These are phyloP conservation scores for Amphipoea oculea DNA, from an alignment of 2,888 invertebrate genomes.

Conservation along the genomic window DNA sequence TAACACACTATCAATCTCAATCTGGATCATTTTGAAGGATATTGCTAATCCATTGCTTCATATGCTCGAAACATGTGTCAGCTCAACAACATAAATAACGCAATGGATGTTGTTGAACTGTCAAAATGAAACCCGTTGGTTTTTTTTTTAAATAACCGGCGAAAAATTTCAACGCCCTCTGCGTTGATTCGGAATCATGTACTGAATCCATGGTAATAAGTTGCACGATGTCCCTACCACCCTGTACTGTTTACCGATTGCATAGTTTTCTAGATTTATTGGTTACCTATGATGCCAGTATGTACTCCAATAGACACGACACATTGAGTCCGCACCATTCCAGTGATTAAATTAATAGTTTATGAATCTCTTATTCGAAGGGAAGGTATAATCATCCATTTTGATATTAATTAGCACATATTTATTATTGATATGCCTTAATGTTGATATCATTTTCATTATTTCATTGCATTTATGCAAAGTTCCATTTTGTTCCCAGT, in stretches of 20 bases:
- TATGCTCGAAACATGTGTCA: too few relatives aligned
- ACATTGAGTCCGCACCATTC: slow-evolving; percentile 45
- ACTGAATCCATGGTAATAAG: background rate
- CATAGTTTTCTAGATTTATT: slow-evolving; percentile 53
- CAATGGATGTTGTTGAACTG: too few relatives aligned
- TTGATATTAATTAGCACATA: slow-evolving; percentile 19
- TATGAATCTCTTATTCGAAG: slow-evolving; percentile 57
- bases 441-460: slow-evolving; percentile 11
- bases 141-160: too few relatives aligned
- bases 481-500: background rate
- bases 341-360: slow-evolving; percentile 48
- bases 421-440: slow-evolving; percentile 3
- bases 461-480: background rate
- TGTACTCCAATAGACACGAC: slow-evolving; percentile 18
- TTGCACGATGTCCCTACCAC: background rate
- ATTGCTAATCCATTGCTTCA: too few relatives aligned
- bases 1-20: too few relatives aligned
- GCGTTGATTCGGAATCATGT: background rate
- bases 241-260: slow-evolving; percentile 45
- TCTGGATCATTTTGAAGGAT: too few relatives aligned
- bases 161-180: background rate
- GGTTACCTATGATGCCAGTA: slow-evolving; percentile 53
- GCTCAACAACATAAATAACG: too few relatives aligned
- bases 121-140: too few relatives aligned
- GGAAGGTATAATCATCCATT: slow-evolving; percentile 37